A percentile compares a stretch with the other conserved stretches of the same genome.
Conservation (phyloP, 2,113 vertebrate species). For the Nestor notabilis region DNA sequence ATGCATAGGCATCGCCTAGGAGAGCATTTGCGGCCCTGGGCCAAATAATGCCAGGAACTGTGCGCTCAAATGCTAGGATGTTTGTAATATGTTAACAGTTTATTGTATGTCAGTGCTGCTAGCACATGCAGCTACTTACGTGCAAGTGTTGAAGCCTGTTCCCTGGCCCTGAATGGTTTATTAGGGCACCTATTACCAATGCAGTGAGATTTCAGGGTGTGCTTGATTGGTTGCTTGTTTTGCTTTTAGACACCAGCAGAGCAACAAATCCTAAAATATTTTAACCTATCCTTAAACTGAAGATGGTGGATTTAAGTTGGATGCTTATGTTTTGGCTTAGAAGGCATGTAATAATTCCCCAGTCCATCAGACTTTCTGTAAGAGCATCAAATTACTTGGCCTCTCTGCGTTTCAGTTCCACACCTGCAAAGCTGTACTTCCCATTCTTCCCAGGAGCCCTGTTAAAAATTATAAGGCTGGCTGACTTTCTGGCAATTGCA, state of each 20-base stretch:
- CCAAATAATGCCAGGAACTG: not conserved
- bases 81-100: not conserved
- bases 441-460: not conserved
- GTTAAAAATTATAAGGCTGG: conserved; percentile 10
- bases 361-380: not conserved
- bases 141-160: not conserved
- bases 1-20: not conserved
- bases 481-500: not conserved
- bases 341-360: not conserved
- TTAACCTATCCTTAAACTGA: not conserved
- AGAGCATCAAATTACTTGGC: not conserved
- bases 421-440: not conserved
- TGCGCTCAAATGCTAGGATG: not conserved
- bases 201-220: not conserved
- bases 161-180: not conserved
- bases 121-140: not conserved
- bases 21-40: not conserved
- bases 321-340: not conserved
- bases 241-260: not conserved
- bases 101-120: not conserved
- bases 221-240: not conserved
- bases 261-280: not conserved
- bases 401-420: not conserved
- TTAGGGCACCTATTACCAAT: not conserved
- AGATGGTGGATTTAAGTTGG: not conserved